Percentiles rank a stretch among this genome's conserved stretches.
phyloP scores from a whole-genome alignment of 2,113 vertebrate species.

The Mobula hypostoma region DNA sequence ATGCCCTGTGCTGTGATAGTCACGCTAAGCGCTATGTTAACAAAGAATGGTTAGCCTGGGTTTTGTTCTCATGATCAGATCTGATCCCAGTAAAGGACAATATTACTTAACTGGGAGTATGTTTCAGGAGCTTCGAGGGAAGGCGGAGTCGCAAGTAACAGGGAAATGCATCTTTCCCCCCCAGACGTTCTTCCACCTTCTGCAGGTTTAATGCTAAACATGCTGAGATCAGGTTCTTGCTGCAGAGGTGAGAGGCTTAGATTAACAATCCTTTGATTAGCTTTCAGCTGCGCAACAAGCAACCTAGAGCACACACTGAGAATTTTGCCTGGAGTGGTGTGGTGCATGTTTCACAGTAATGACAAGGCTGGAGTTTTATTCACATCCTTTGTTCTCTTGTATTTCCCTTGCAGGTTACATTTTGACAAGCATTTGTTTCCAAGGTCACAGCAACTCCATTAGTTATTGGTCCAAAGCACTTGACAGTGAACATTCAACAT shows the following conservation, averaged over 20 bases:
- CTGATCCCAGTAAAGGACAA: neutral
- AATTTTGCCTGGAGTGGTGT: neutral
- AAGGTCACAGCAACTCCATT: constrained; percentile 26
- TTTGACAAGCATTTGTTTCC: constrained; percentile 18
- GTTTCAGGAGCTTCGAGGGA: neutral
- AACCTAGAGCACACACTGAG: neutral
- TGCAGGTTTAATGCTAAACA: neutral
- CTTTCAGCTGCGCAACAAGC: neutral
- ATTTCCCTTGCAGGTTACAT: constrained; percentile 19
- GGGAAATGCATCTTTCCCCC: neutral
- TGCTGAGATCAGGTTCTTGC: neutral
- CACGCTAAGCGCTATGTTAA: too few relatives aligned
- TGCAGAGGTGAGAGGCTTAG: neutral
- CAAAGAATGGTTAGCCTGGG: neutral
- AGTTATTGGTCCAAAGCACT: neutral
- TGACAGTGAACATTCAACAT: neutral
- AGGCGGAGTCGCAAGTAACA: neutral
- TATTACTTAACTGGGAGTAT: neutral
- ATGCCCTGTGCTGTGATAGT: too few relatives aligned
- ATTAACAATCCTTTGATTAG: neutral
- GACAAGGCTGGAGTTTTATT: constrained; percentile 11
- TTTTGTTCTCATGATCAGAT: neutral
- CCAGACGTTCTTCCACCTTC: neutral
- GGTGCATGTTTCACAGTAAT: neutral
- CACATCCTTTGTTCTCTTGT: constrained; percentile 22